Evolutionary conservation across 2,113 vertebrate species (phyloP).

Genomic region (Oncorhynchus mykiss): DNA sequence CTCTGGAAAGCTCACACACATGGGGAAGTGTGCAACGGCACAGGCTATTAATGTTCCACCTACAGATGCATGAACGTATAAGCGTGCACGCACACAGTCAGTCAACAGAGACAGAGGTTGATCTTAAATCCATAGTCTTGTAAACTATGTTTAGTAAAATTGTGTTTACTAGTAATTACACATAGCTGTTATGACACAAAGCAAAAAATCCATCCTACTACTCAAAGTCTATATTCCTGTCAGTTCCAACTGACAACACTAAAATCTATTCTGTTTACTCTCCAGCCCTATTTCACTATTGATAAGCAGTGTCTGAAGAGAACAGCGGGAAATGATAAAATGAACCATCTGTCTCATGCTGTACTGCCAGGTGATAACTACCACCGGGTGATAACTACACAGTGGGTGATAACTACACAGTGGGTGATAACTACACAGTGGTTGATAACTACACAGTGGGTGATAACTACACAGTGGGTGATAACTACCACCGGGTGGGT

Average conservation of each 20-base stretch:
- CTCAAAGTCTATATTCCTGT: not conserved
- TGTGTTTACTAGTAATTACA: not conserved
- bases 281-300: not conserved
- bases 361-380: not conserved
- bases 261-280: not conserved
- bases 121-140: too few species aligned
- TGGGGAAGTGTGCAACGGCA: too few species aligned
- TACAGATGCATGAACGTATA: not conserved
- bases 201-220: not conserved
- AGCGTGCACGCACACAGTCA: too few species aligned
- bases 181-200: not conserved
- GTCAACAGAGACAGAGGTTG: too few species aligned
- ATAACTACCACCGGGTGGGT: too few species aligned
- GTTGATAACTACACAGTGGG: too few species aligned
- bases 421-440: too few species aligned
- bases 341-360: not conserved
- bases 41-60: not conserved
- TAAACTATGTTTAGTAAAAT: too few species aligned
- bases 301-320: not conserved
- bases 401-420: too few species aligned
- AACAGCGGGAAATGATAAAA: not conserved
- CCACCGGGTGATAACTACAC: too few species aligned
- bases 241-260: not conserved
- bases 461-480: too few species aligned
- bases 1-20: constrained; percentile 5